A percentile compares a stretch with the other conserved stretches of the same genome.
phyloP scores from a whole-genome alignment of 2,888 invertebrate genomes.

The Agrochola lychnidis region DNA sequence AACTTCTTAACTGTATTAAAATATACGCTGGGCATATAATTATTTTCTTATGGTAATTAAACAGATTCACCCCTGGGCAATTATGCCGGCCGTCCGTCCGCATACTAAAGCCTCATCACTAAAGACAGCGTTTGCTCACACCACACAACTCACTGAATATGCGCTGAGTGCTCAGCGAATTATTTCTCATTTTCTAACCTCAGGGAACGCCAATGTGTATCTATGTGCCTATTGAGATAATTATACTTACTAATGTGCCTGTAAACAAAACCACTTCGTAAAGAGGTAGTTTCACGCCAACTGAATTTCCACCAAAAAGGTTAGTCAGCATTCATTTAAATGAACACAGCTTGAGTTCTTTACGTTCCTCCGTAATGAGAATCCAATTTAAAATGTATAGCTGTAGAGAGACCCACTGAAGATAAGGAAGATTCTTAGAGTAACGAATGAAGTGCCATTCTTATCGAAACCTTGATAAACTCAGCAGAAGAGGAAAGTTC shows the following conservation, averaged over 20 bases:
- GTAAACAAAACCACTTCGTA: conserved; percentile 9
- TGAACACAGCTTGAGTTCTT: not conserved
- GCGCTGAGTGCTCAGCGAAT: conserved; percentile 51
- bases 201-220: conserved; percentile 35
- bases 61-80: not conserved
- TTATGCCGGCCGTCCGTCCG: not conserved
- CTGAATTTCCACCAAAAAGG: not conserved
- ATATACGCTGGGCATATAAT: not conserved
- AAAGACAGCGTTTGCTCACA: conserved; percentile 59
- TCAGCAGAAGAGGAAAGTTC: not conserved
- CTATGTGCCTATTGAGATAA: not conserved
- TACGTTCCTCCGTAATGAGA: not conserved
- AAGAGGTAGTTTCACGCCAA: conserved; percentile 11
- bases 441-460: not conserved
- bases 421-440: not conserved
- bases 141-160: conserved; percentile 58
- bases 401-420: not conserved
- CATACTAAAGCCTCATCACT: conserved; percentile 61
- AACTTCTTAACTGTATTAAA: not conserved
- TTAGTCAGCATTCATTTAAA: conserved; percentile 1
- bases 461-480: conserved; percentile 4
- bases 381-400: not conserved
- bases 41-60: not conserved
- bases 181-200: conserved; percentile 67
- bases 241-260: not conserved